Conservation (phyloP, 2,888 invertebrate genomes). For the Chironomus tentans region DNA sequence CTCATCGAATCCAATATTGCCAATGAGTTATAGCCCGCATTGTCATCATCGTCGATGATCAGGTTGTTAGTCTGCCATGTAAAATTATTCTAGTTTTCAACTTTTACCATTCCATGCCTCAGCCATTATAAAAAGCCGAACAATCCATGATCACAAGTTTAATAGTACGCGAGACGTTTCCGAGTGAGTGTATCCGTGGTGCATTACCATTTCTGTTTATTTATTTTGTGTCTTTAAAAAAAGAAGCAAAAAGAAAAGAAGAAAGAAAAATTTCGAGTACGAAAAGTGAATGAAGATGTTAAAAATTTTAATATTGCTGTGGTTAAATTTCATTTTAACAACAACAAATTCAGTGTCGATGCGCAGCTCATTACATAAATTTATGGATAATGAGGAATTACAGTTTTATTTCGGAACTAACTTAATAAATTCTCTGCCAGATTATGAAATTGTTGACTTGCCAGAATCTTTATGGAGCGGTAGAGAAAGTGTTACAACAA, state of each 20-base stretch:
- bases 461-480: constrained; percentile 45
- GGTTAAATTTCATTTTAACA: not conserved
- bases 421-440: constrained; percentile 41
- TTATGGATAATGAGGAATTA: constrained; percentile 42
- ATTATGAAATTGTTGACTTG: constrained; percentile 54
- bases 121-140: constrained; percentile 4
- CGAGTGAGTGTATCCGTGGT: not conserved
- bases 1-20: not conserved
- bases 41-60: not conserved
- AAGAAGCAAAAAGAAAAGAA: not conserved
- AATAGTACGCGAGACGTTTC: not conserved
- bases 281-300: too few species aligned
- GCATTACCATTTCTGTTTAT: not conserved
- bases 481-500: constrained; percentile 33
- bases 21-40: constrained; percentile 1
- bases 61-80: not conserved
- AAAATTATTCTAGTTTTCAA: not conserved
- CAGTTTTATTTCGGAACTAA: constrained; percentile 41
- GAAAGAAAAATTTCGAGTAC: too few species aligned
- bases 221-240: not conserved
- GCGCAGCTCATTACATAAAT: constrained; percentile 34
- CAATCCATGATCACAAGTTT: not conserved
- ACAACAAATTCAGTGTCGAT: not conserved
- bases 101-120: not conserved
- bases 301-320: too few species aligned